Evolutionary conservation across 2,888 invertebrate species (phyloP).

Genomic region (Lithophane socia): DNA sequence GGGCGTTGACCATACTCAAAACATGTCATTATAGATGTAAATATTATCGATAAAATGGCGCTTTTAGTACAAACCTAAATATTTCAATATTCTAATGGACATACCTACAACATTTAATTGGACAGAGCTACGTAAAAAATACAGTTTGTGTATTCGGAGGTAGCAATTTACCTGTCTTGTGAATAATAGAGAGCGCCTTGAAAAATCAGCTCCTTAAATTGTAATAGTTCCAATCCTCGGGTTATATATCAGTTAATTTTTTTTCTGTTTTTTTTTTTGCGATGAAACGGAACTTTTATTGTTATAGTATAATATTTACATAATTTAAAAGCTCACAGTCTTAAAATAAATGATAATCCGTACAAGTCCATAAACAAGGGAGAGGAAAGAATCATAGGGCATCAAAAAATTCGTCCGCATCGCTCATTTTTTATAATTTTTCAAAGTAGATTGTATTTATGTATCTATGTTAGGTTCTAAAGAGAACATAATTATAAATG

Average conservation of each 20-base stretch:
- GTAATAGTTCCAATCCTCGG: not conserved
- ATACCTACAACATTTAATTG: not conserved
- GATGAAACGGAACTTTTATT: too few relatives aligned
- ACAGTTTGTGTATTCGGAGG: slow-evolving; percentile 3
- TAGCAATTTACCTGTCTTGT: slow-evolving; percentile 25
- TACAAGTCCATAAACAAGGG: too few relatives aligned
- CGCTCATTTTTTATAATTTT: too few relatives aligned
- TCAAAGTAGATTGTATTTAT: not conserved
- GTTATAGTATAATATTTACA: too few relatives aligned
- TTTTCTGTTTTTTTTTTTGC: not conserved
- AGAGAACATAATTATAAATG: not conserved
- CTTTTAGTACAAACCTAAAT: not conserved
- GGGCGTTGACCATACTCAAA: too few relatives aligned
- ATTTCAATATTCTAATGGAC: not conserved
- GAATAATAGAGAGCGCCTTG: slow-evolving; percentile 22
- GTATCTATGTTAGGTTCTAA: not conserved
- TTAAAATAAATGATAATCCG: too few relatives aligned
- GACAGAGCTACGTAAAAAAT: slow-evolving; percentile 1
- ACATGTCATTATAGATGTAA: too few relatives aligned
- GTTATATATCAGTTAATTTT: not conserved
- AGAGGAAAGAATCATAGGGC: too few relatives aligned
- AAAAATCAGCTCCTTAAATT: slow-evolving; percentile 5
- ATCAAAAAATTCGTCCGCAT: too few relatives aligned
- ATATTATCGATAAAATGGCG: not conserved
- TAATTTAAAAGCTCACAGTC: too few relatives aligned